Base-by-base conservation (phyloP, 2,113 vertebrate genomes). In the Mesocricetus auratus region DNA sequence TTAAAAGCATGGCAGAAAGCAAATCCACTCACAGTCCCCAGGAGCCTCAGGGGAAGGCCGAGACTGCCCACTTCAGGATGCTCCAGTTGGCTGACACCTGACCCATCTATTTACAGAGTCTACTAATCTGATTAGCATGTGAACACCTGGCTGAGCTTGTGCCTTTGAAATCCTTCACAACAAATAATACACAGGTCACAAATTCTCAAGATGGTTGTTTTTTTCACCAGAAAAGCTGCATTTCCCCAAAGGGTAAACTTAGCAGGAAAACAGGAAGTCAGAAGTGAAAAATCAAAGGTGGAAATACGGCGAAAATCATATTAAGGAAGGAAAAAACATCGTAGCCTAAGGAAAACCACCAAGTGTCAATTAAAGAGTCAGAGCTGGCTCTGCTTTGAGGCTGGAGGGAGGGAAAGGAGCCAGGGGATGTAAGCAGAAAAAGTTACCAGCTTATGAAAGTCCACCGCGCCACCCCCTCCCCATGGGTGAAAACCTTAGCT, bases 81-180 rank as follows among this genome's bases (percentile, higher is more conserved):
- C 45, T 89, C 83, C 58, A 82, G 66, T 31, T 71, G 74, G 88
- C 82, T 45, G 88, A 97, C 90, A 94, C 68, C 60, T 75, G 93
- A 97, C 88, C 93, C 89, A 69, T 71, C 58, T 93, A 85, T 95
- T 96, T 94, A 96, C 91, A 96, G 62, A 89, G 83, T 68, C 60
- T 6, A 9, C 86, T 97, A 96, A 97, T 97, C 95, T 97, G 95
- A 97, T 96, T 96, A 97, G 74, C n/a, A 33, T 73, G 29, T 94
- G 91, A 95, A 96, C 90, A 96, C 94, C 96, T 97, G 96, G 94
- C 16, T 13, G 26, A 95, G 90, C 88, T 89, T 86, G 93, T 95
- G 79, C 90, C 93, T 95, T 73, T 91, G n/a, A 85, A 66, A 91
- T 66, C 74, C 68, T 90, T 95, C 33, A 96, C 71, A 94, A 89